These are phyloP conservation scores for Lophura nycthemera DNA, from an alignment of 2,113 vertebrate genomes.

Conservation along the genomic window DNA sequence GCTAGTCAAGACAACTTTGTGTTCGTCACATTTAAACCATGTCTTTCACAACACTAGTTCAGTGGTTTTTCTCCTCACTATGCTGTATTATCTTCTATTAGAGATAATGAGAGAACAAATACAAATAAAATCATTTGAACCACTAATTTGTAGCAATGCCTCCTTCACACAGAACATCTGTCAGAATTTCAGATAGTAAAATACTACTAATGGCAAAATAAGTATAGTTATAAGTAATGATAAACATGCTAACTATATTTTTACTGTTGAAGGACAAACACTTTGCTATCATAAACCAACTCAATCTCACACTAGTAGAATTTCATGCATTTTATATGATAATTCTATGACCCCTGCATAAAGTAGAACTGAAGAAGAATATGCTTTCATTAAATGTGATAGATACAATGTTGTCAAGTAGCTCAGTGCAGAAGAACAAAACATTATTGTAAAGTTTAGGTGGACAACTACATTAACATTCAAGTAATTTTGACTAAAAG, in stretches of 20 bases:
- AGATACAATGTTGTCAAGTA: conserved; percentile 14
- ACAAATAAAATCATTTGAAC: conserved; percentile 29
- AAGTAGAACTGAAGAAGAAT: neutral
- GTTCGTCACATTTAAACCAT: neutral
- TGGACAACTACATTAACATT: neutral
- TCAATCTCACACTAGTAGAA: neutral
- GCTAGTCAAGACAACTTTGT: neutral
- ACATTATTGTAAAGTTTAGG: conserved; percentile 21
- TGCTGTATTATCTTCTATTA: neutral
- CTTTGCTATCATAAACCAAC: neutral
- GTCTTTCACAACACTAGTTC: neutral
- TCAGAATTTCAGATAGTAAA: conserved; percentile 22
- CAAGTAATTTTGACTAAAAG: neutral
- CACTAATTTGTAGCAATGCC: neutral
- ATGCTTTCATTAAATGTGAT: neutral
- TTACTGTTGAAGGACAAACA: neutral
- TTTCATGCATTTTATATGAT: neutral
- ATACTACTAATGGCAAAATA: neutral
- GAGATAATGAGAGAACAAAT: conserved; percentile 45
- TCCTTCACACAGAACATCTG: neutral
- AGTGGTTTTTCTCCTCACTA: neutral
- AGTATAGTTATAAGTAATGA: neutral
- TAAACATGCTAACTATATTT: neutral
- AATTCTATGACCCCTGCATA: neutral
- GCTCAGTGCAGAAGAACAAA: neutral